Base-by-base conservation (phyloP, 2,113 vertebrate genomes). In the Trogon melanurus region DNA sequence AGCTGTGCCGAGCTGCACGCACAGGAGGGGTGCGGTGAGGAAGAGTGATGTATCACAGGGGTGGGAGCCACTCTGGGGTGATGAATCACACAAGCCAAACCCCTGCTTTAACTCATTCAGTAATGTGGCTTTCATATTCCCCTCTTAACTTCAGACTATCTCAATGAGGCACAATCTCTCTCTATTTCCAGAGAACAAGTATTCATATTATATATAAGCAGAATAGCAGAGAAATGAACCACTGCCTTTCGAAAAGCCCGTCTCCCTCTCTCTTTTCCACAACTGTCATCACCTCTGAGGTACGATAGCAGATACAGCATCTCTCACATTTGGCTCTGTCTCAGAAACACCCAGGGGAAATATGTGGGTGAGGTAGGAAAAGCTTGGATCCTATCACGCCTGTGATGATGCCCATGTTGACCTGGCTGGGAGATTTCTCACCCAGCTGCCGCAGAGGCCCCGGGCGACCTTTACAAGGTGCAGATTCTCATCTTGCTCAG, bases 401-500 rank as follows among this genome's bases (percentile, higher is more conserved):
- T 38, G n/a, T 45, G 83, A 8, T 16, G 75, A 27, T 88, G 75
- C 45, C 15, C 66, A 15, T 10, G 0, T 3, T 36, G 81, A 20
- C 32, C 50, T 0, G 0, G 16, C 32, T 53, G 78, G 41, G 56
- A 62, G 27, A 13, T 32, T 32, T 75, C 78, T 66, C 60, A 54
- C 21, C 9, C 45, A 22, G 51, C 44, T 66, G 23, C 66, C 32
- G 32, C 61, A 58, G 56, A 47, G 13, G 12, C 56, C n/a, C 50
- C 0, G 0, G 50, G 57, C 0, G 17, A 36, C 58, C 41, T 80
- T 54, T 56, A 34, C 72, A 47, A 9, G 0, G 0, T 13, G 60
- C 41, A 50, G 36, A 5, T 89, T 62, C 48, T 90, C 66, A 13
- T 38, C 57, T 36, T 23, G 32, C 45, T 79, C 71, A 80, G 79